Conservation (phyloP, 2,113 vertebrate species). For the Eulemur macaco region DNA sequence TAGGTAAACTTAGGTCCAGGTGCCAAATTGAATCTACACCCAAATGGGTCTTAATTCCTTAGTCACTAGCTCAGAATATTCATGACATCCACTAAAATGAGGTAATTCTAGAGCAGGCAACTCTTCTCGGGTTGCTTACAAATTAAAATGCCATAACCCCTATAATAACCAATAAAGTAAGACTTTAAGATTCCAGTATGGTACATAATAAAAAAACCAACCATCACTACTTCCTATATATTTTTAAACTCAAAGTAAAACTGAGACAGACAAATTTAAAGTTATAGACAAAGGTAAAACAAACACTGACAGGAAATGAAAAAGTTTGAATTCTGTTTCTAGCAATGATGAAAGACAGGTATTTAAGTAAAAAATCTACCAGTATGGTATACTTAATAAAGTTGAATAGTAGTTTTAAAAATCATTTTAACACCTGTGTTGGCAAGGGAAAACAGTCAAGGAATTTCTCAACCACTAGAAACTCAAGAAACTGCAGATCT, state of each 20-base stretch:
- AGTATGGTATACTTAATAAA: not conserved
- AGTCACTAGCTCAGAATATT: not conserved
- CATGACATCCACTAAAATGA: not conserved
- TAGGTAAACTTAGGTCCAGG: not conserved
- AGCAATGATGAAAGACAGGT: constrained; percentile 9
- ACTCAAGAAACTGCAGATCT: not conserved
- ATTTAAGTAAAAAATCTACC: not conserved
- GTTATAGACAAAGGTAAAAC: not conserved
- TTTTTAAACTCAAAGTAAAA: constrained; percentile 30
- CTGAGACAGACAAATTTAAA: constrained; percentile 14
- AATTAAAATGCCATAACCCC: not conserved
- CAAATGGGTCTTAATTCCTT: not conserved
- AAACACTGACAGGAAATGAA: not conserved
- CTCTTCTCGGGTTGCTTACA: constrained; percentile 30
- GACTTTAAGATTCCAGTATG: not conserved
- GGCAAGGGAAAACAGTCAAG: not conserved
- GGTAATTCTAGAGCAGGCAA: not conserved
- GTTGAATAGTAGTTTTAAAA: not conserved
- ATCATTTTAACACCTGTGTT: not conserved
- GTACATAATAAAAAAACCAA: not conserved
- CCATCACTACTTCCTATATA: not conserved
- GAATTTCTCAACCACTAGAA: not conserved
- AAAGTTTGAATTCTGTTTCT: constrained; percentile 11
- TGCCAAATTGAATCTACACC: not conserved
- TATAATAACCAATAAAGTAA: not conserved